A percentile compares a stretch with the other conserved stretches of the same genome.
These are phyloP conservation scores for Chymomyza fuscimana DNA, from an alignment of 2,888 invertebrate genomes.

Conservation along the genomic window DNA sequence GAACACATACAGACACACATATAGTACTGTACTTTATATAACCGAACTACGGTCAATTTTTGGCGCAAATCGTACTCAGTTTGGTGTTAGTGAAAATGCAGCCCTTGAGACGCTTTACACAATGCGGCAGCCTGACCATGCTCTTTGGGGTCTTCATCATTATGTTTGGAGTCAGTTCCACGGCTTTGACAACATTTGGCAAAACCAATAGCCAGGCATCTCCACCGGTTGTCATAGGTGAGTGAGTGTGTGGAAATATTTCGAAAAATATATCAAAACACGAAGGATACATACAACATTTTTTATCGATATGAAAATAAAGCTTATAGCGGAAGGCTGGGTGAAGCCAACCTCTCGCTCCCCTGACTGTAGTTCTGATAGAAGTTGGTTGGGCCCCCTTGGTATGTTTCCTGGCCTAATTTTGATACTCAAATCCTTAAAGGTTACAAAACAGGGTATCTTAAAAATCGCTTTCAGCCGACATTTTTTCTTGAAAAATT, in stretches of 20 bases:
- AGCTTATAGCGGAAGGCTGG: too few relatives aligned
- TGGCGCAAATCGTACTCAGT: constrained; percentile 18
- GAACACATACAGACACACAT: neutral
- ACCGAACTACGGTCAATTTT: constrained; percentile 19
- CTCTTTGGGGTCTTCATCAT: constrained; percentile 79
- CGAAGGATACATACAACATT: too few relatives aligned
- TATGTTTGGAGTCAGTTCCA: constrained; percentile 80
- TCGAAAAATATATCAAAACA: too few relatives aligned
- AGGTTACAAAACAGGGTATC: too few relatives aligned
- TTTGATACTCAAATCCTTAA: too few relatives aligned
- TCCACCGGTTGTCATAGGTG: constrained; percentile 83
- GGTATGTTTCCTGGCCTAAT: too few relatives aligned
- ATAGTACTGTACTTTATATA: neutral
- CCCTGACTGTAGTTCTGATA: too few relatives aligned
- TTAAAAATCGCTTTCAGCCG: too few relatives aligned
- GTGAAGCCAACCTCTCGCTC: too few relatives aligned
- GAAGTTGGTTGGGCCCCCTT: too few relatives aligned
- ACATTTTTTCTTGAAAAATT: too few relatives aligned
- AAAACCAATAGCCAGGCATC: constrained; percentile 84
- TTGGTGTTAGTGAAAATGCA: constrained; percentile 67
- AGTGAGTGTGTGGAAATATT: constrained; percentile 55
- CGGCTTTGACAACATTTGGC: constrained; percentile 86
- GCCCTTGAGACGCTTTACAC: constrained; percentile 79
- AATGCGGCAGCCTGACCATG: constrained; percentile 80
- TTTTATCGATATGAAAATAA: too few relatives aligned